Base-by-base conservation (phyloP, 2,888 invertebrate genomes). In the Fragum sueziense region DNA sequence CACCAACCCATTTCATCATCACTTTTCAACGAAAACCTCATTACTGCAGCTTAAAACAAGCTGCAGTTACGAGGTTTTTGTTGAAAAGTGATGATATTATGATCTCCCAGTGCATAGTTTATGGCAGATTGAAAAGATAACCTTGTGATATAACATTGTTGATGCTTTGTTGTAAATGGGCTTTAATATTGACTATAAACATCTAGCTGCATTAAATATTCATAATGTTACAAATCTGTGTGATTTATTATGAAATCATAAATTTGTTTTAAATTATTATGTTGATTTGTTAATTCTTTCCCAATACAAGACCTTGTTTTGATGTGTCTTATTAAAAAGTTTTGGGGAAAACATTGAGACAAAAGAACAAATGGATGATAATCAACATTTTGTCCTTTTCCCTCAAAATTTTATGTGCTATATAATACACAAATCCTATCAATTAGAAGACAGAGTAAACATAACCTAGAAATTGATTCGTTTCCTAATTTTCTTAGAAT, bases 221-320 rank as follows among this genome's bases (percentile, higher is more conserved):
- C 65, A 65, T 65, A 41, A n/a, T 25, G 22, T 22, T 25, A 41
- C 41, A 65, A 65, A 65, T 65, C 65, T 65, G 65, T 65, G 37
- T 65, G 65, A 65, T 65, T 65, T 65, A 41, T 65, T 41, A 25
- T 65, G 17, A 65, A n/a, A 6, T 22, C 22, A 22, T 65, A 31
- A 14, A 14, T 25, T 37, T 65, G 1, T 33, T 22, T 22, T 34
- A 57, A 9, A 9, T 20, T 47, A n/a, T n/a, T n/a, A n/a, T n/a
- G n/a, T n/a, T n/a, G n/a, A n/a, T n/a, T n/a, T n/a, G n/a, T n/a
- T n/a, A n/a, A n/a, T n/a, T n/a, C n/a, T n/a, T n/a, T n/a, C n/a
- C n/a, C n/a, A n/a, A n/a, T n/a, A n/a, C n/a, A n/a, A n/a, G n/a
- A n/a, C n/a, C n/a, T n/a, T n/a, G n/a, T n/a, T n/a, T n/a, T n/a